Evolutionary conservation across 2,113 vertebrate species (phyloP), one percentile per base, ranked within the genome.

Genomic region (Murina feae): DNA sequence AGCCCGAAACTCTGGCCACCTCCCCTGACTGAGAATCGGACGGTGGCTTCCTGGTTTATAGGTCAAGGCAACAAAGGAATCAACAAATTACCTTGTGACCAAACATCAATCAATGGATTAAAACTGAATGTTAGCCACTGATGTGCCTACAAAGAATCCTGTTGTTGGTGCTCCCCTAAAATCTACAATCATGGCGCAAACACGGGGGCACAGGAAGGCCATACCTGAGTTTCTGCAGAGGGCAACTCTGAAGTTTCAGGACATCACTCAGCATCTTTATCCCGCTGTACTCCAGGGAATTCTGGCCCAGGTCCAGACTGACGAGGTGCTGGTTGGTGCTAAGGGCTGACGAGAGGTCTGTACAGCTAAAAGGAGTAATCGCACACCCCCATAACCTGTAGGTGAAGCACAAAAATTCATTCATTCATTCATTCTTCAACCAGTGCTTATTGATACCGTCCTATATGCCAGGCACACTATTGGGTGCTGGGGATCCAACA

Each of bases 301-400:
- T 97, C 72, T 93, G 82, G 39, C 91, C 65, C 21, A 96, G 86
- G 65, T 97, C 95, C 72, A 96, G 82, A 5, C 32, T 39, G n/a
- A 37, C 3, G 11, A 95, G 92, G 47, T 7, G 94, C 14, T 10
- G 44, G 60, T 91, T 94, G 51, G 5, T 39, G 25, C 49, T 6
- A 3, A 97, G 86, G 47, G 68, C 79, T 3, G 30, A 63, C 0
- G 82, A 16, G n/a, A 96, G 72, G 11, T 95, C 68, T 1, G 1
- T 2, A 25, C 72, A 91, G 8, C 66, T 39, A 11, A 25, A 5
- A 0, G 89, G 42, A 1, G 66, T 49, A 44, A 96, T 80, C 4
- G 65, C 42, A 21, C 95, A 97, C 5, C 82, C 66, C 86, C 78
- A 90, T 25, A 96, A 10, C 93, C 94, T 96, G 42, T 0, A 28